phyloP scores from a whole-genome alignment of 2,113 vertebrate genomes.

The Cardinalis cardinalis region DNA sequence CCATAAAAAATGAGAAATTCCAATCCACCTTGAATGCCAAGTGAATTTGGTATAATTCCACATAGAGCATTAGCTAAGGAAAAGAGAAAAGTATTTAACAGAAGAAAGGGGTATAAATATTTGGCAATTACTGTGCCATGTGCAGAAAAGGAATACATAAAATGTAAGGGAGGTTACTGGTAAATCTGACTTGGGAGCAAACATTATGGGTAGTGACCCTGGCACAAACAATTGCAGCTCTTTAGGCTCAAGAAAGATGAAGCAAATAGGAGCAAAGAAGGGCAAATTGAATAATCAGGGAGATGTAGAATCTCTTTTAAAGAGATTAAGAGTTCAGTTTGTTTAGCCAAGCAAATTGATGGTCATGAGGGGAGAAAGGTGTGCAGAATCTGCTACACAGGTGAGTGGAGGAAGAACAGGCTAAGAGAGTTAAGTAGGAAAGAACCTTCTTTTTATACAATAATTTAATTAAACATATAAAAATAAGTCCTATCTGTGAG shows the following conservation, averaged over 20 bases:
- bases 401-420: neutral
- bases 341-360: neutral
- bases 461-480: neutral
- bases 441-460: neutral
- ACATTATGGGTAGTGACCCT: neutral
- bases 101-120: neutral
- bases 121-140: neutral
- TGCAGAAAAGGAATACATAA: neutral
- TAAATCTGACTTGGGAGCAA: neutral
- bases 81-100: neutral
- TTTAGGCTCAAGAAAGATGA: neutral
- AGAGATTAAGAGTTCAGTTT: neutral
- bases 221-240: neutral
- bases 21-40: neutral
- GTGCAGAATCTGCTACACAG: neutral
- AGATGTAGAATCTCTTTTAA: neutral
- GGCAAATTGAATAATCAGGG: neutral
- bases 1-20: neutral
- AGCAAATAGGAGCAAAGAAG: neutral
- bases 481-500: neutral
- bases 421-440: neutral
- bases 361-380: neutral
- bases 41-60: conserved; percentile 3
- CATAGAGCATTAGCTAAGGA: neutral
- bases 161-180: neutral